A percentile compares a stretch with the other conserved stretches of the same genome.
Conservation (phyloP, 2,888 invertebrate genomes). For the Acanthococcus lagerstroemiae region DNA sequence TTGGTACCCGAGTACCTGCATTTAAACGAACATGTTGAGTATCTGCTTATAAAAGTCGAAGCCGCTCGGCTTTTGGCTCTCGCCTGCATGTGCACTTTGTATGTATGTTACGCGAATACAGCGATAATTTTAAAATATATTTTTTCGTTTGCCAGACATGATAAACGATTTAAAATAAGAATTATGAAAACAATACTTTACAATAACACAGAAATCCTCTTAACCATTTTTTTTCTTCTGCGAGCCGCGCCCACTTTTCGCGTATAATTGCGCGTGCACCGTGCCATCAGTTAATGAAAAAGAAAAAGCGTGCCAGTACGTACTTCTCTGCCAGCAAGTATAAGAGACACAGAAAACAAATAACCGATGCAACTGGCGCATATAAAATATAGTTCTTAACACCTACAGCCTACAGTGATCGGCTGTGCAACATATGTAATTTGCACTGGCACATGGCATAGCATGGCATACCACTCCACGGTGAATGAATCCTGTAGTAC, state of each 20-base stretch:
- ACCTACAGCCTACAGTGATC: too few species aligned
- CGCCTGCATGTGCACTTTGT: too few species aligned
- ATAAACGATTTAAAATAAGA: conserved; percentile 22
- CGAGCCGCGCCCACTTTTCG: not conserved
- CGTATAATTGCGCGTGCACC: not conserved
- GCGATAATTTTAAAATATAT: not conserved
- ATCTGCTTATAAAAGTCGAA: too few species aligned
- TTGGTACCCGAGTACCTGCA: too few species aligned
- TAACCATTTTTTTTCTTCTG: conserved; percentile 12
- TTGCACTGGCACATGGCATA: not conserved
- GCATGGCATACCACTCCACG: too few species aligned
- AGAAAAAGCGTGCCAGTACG: not conserved
- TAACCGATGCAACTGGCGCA: not conserved
- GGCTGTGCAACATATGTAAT: not conserved
- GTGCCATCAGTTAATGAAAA: not conserved
- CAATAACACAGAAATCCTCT: conserved; percentile 23
- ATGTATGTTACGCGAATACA: too few species aligned
- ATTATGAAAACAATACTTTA: conserved; percentile 19
- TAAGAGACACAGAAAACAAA: not conserved
- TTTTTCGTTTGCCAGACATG: conserved; percentile 3
- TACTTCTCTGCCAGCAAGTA: not conserved
- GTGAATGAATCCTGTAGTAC: too few species aligned
- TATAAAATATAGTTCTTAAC: too few species aligned
- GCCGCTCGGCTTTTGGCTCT: too few species aligned
- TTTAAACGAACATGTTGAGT: too few species aligned